A percentile compares a stretch with the other conserved stretches of the same genome.
Evolutionary conservation across 2,113 vertebrate genomes (phyloP).

Genomic region (Bombycilla garrulus): DNA sequence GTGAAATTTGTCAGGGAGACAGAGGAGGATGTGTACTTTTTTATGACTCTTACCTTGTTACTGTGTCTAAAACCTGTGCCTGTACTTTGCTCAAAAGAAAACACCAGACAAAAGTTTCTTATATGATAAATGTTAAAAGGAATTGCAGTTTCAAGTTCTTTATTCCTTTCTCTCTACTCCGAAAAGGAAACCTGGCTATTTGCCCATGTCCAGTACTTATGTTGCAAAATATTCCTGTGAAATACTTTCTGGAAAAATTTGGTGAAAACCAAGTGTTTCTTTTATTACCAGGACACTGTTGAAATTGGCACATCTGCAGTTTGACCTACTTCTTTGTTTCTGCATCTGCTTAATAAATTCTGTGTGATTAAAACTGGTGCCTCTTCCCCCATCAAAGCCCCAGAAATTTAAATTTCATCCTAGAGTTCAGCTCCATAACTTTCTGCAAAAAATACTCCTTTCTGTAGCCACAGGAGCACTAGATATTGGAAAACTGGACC

Average conservation of each 20-base stretch:
- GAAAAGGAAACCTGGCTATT: not conserved
- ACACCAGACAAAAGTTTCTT: not conserved
- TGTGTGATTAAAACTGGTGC: not conserved
- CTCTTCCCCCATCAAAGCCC: not conserved
- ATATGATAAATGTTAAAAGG: not conserved
- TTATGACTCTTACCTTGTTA: not conserved
- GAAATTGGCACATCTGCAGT: constrained; percentile 24
- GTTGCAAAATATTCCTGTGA: constrained; percentile 41
- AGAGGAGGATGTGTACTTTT: not conserved
- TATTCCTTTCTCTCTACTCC: not conserved
- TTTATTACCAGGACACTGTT: constrained; percentile 36
- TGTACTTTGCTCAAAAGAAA: not conserved
- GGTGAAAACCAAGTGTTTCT: constrained; percentile 36
- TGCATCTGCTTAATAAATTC: constrained; percentile 50
- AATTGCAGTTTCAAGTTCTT: not conserved
- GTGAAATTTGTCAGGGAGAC: not conserved
- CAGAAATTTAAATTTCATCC: constrained; percentile 25
- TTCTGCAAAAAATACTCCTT: not conserved
- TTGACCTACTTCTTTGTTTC: constrained; percentile 49
- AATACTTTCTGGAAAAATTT: not conserved
- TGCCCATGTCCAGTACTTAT: not conserved
- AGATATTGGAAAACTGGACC: not conserved
- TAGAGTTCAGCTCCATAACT: constrained; percentile 1
- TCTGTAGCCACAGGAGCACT: not conserved
- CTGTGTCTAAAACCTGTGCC: not conserved